Base-by-base conservation (phyloP, 2,797 vertebrate species). In the Pygocentrus nattereri region DNA sequence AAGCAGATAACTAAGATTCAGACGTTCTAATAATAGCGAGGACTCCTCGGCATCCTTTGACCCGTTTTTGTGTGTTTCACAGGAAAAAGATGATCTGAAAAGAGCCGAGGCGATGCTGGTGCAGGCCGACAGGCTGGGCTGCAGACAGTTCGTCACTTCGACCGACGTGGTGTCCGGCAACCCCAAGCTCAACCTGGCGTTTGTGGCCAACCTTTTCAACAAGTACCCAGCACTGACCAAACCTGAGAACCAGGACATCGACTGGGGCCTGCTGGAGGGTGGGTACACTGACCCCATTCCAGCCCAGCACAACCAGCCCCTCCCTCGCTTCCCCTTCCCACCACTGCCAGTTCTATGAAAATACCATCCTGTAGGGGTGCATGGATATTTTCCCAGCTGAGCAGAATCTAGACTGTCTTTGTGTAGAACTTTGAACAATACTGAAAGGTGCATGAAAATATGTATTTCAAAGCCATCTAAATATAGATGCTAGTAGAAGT, bases 171-270 rank as follows among this genome's bases (percentile, higher is more conserved):
- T 98, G 86, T 92, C 91, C 4, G 98, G 98, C 59, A 98, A 99
- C 84, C 91, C 97, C 16, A 99, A 99, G 86, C 94, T 99, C 84
- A 99, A 99, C 86, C 86, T 99, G 94, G 98, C 98, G 52, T 99
- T 99, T 0, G 96, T 99, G 47, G 98, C 98, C 74, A 99, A 97
- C 76, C 93, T 99, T 78, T 99, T 99, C 93, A 99, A 98, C 94
- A 99, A 98, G 87, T 96, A 98, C 88, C 98, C 98, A 0, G 96
- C 97, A 4, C 95, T 99, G 81, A 97, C 94, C 82, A 98, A 98
- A 90, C 98, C 97, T 15, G 97, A 95, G 86, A 96, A 97, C 91
- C 96, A 98, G 78, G 97, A 99, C 78, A 96, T 98, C 62, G 96
- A 95, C 85, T 97, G 96, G 96, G 95, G 94, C 23, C 90, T 95